These are phyloP conservation scores for Potorous gilbertii DNA, from an alignment of 2,797 vertebrate species.

Conservation along the genomic window DNA sequence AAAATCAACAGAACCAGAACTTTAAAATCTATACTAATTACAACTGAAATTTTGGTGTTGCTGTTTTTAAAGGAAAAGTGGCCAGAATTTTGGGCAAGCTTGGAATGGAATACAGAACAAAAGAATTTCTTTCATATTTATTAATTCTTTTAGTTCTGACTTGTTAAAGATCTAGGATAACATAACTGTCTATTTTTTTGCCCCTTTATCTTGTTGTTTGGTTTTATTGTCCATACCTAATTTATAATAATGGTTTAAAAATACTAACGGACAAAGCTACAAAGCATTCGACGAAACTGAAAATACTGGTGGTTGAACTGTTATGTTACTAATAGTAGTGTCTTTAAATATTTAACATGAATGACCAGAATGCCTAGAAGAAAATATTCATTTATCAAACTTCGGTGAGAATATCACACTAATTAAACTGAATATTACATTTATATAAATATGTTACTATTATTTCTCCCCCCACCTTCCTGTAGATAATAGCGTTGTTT, in stretches of 20 bases:
- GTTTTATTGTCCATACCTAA: background rate
- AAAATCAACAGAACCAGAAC: background rate
- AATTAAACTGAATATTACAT: conserved; percentile 23
- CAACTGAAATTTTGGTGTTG: background rate
- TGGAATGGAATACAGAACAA: background rate
- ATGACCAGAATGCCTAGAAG: background rate
- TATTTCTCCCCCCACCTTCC: background rate
- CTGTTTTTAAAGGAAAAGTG: background rate
- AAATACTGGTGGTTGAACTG: background rate
- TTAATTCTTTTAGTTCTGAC: background rate
- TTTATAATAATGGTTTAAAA: background rate
- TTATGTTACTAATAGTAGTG: background rate
- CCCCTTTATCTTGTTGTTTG: background rate
- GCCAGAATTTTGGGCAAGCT: background rate
- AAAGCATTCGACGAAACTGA: conserved; percentile 10
- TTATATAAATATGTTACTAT: background rate
- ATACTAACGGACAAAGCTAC: conserved; percentile 31
- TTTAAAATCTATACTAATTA: background rate
- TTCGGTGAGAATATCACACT: background rate
- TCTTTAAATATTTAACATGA: conserved; percentile 13
- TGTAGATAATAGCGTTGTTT: background rate
- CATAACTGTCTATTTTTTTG: background rate
- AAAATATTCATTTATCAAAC: background rate
- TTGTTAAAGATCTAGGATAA: background rate
- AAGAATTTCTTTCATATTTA: background rate